Evolutionary conservation across 2,113 vertebrate genomes (phyloP).

Genomic region (Meriones unguiculatus): DNA sequence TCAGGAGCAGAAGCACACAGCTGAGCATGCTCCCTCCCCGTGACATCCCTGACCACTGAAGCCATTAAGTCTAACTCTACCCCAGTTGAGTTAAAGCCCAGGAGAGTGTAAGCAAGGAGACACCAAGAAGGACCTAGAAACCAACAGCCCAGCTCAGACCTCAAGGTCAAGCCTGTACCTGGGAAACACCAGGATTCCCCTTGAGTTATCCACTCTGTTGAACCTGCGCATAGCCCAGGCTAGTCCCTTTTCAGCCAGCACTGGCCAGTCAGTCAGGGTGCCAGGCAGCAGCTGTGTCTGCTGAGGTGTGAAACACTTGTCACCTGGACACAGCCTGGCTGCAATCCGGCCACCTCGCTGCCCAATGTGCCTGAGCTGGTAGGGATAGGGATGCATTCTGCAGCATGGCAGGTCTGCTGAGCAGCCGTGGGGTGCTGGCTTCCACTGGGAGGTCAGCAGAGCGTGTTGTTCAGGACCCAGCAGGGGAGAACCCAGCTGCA

Average conservation of each 20-base stretch:
- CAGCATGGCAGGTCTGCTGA: not conserved
- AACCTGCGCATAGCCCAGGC: not conserved
- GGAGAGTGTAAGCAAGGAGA: not conserved
- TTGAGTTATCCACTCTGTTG: not conserved
- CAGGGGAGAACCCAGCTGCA: not conserved
- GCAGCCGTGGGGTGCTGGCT: not conserved
- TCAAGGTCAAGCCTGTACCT: not conserved
- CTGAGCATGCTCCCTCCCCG: not conserved
- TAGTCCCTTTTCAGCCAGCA: not conserved
- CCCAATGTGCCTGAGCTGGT: not conserved
- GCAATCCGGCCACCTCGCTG: not conserved
- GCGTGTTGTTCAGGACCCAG: not conserved
- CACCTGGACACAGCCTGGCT: not conserved
- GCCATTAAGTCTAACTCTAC: not conserved
- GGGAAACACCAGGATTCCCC: not conserved
- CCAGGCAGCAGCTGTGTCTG: not conserved
- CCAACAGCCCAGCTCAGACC: not conserved
- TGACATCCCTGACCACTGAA: not conserved
- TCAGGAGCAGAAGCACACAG: not conserved
- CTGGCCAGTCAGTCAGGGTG: fast-evolving
- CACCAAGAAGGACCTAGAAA: not conserved
- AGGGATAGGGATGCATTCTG: not conserved
- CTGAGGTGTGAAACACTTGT: not conserved
- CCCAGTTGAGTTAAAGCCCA: not conserved
- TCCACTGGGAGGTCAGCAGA: not conserved